Conservation (phyloP, 2,888 invertebrate species). For the Callyntrura guangdongensis region DNA sequence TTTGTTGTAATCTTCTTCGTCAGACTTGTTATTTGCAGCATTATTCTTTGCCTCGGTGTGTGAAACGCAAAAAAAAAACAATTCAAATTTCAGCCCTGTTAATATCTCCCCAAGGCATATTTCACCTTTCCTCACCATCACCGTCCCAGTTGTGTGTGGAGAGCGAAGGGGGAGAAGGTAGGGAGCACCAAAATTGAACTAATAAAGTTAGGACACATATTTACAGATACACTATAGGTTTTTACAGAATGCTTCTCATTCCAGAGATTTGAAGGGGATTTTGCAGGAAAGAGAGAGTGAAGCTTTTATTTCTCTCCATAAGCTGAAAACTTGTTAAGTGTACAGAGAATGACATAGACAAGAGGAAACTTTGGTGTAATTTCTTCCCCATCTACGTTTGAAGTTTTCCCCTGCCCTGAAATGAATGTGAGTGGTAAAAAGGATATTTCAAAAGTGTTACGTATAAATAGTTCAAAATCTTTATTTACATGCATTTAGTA, state of each 20-base stretch:
- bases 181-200: not conserved
- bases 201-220: not conserved
- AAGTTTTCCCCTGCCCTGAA: not conserved
- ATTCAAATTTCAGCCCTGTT: slow-evolving; percentile 69
- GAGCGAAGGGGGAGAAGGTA: not conserved
- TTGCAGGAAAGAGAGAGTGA: not conserved
- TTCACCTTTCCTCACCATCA: slow-evolving; percentile 46
- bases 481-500: not conserved
- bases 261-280: not conserved
- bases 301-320: not conserved
- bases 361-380: not conserved
- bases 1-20: slow-evolving; percentile 4
- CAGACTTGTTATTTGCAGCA: too few relatives aligned
- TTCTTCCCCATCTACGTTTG: too few relatives aligned
- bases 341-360: not conserved
- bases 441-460: not conserved
- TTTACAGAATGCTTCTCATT: not conserved
- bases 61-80: slow-evolving; percentile 53
- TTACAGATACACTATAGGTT: not conserved
- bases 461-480: not conserved
- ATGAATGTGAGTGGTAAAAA: not conserved
- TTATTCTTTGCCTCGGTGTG: slow-evolving; percentile 4
- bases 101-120: slow-evolving; percentile 72
- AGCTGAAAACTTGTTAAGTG: not conserved
- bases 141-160: slow-evolving; percentile 5